Conservation (phyloP, 2,888 invertebrate genomes). For the Chrysina gloriosa region DNA sequence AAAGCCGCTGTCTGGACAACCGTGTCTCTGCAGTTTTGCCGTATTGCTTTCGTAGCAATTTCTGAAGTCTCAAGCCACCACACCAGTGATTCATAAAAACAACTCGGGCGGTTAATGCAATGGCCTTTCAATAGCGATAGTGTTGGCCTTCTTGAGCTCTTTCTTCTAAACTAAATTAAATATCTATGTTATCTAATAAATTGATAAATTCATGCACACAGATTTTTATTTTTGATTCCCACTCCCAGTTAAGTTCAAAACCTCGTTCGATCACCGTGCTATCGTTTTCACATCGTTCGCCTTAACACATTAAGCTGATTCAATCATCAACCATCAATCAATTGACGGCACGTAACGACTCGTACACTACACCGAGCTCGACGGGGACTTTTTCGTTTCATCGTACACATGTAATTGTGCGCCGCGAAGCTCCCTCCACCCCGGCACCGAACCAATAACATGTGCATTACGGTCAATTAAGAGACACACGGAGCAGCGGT, state of each 20-base stretch:
- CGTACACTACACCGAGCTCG: neutral
- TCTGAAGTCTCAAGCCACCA: too few relatives aligned
- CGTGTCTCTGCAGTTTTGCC: too few relatives aligned
- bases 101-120: too few relatives aligned
- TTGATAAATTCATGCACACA: neutral
- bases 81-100: too few relatives aligned
- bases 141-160: too few relatives aligned
- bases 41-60: too few relatives aligned
- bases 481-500: slow-evolving; percentile 47
- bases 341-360: neutral
- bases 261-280: neutral
- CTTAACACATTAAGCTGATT: neutral
- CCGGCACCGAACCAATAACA: slow-evolving; percentile 55
- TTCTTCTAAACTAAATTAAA: too few relatives aligned
- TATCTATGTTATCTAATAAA: too few relatives aligned
- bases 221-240: neutral
- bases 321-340: slow-evolving; percentile 7
- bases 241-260: neutral
- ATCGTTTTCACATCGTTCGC: neutral
- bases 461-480: slow-evolving; percentile 56
- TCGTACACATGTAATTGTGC: slow-evolving; percentile 28
- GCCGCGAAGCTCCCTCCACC: slow-evolving; percentile 48
- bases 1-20: too few relatives aligned
- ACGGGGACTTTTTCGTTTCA: neutral
- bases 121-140: too few relatives aligned